Base-by-base conservation (phyloP, 2,888 invertebrate genomes). In the Dendrolimus pini region DNA sequence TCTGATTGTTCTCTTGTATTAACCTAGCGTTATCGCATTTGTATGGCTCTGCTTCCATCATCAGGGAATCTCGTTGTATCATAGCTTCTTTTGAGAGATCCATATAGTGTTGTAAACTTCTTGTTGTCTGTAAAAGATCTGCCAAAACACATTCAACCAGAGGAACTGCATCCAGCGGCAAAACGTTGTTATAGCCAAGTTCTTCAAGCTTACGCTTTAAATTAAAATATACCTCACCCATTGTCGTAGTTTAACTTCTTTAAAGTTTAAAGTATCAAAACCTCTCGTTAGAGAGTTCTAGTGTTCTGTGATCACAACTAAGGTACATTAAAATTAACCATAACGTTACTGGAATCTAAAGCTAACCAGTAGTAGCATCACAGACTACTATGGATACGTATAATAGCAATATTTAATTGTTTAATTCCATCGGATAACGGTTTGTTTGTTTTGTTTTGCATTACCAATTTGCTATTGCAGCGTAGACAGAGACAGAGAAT, bases 71-170 rank as follows among this genome's bases (percentile, higher is more conserved):
- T 65, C 93, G 93, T 78, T 95, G 95, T 93, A 94, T 76, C n/a
- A 92, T 80, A 57, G 94, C 93, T 69, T 94, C 93, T 75, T 94
- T 93, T 7, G 95, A 94, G 67, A 95, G 85, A 61, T 94, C 92
- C 92, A 97, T 97, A 64, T 96, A 95, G 84, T 96, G 95, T 74
- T 96, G 94, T 58, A 97, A 89, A 74, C 95, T 96, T 67, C 95
- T 94, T n/a, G 97, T 97, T 9, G 97, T 97, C 78, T 96, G 95
- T 61, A 97, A 91, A 60, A 98, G 92, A 85, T 98, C 98, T 54
- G 94, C 94, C 58, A 97, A 87, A 60, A 98, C 81, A 74, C 93
- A 94, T 83, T 96, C 95, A 65, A 97, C 96, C 63, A 98, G 85
- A 52, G 96, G 94, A 53, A 97, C 91, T 54, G 95, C 94, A 63